These are phyloP conservation scores for Tyria jacobaeae DNA, from an alignment of 2,888 invertebrate species.

Conservation along the genomic window DNA sequence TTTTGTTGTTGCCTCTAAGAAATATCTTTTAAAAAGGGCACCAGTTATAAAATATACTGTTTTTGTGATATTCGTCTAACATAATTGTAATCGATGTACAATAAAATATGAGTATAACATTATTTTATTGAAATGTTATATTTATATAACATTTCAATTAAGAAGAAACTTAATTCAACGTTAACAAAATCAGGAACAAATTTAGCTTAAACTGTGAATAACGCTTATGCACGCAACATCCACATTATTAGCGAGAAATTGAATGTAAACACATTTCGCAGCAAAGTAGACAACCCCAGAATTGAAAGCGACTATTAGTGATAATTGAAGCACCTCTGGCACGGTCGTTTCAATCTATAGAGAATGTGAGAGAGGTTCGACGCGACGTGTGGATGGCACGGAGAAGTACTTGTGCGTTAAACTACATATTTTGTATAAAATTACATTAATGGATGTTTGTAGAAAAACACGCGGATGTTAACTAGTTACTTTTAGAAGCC, in stretches of 20 bases:
- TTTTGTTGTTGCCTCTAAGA: too few relatives aligned
- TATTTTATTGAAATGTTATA: too few relatives aligned
- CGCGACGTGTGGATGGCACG: constrained; percentile 3
- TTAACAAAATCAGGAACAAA: not conserved
- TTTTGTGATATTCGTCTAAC: too few relatives aligned
- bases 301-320: not conserved
- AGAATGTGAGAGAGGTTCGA: not conserved
- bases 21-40: too few relatives aligned
- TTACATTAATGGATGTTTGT: too few relatives aligned
- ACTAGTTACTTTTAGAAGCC: too few relatives aligned
- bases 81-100: too few relatives aligned
- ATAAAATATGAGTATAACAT: too few relatives aligned
- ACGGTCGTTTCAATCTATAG: constrained; percentile 1
- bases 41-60: too few relatives aligned
- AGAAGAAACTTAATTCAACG: not conserved
- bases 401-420: constrained; percentile 3
- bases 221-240: not conserved
- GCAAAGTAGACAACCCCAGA: constrained; percentile 1
- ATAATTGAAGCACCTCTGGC: constrained; percentile 2
- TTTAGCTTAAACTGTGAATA: not conserved
- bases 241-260: not conserved
- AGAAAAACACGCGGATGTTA: too few relatives aligned
- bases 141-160: too few relatives aligned
- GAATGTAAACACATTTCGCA: not conserved
- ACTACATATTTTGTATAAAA: too few relatives aligned